phyloP scores from a whole-genome alignment of 2,113 vertebrate species.

The Rousettus leschenaultii region DNA sequence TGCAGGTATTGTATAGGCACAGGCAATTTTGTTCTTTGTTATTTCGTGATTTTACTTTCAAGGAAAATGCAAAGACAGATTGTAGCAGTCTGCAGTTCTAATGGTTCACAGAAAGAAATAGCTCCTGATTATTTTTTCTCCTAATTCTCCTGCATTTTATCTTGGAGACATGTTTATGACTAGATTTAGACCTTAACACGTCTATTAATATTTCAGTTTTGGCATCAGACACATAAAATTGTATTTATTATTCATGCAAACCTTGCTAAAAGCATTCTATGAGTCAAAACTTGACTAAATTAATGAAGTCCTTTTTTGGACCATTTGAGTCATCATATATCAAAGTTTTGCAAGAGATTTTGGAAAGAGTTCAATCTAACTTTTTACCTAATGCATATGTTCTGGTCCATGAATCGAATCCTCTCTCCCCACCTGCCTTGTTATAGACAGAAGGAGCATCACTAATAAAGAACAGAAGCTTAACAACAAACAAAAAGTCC shows the following conservation, averaged over 20 bases:
- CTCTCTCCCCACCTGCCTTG: neutral
- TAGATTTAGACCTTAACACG: conserved; percentile 60
- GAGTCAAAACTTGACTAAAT: conserved; percentile 60
- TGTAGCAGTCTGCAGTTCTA: conserved; percentile 49
- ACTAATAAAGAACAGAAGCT: neutral
- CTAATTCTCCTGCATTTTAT: conserved; percentile 62
- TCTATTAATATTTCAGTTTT: conserved; percentile 71
- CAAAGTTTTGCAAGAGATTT: conserved; percentile 18
- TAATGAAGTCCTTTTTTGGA: conserved; percentile 34
- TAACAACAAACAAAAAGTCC: neutral
- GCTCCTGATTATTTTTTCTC: conserved; percentile 48
- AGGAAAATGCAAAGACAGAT: conserved; percentile 68
- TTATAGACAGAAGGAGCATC: neutral
- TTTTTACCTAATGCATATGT: neutral
- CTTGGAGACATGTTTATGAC: conserved; percentile 57
- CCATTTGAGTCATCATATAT: conserved; percentile 39
- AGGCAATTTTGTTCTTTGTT: conserved; percentile 30
- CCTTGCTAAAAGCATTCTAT: conserved; percentile 56
- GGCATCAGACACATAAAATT: conserved; percentile 53
- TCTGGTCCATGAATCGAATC: neutral
- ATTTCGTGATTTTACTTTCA: conserved; percentile 54
- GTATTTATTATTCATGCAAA: conserved; percentile 63
- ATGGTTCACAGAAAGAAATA: conserved; percentile 46
- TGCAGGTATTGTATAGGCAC: neutral
- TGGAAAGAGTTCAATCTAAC: neutral